Base-by-base conservation (phyloP, 92 coral and sea anemone species). In the Umimayanthus chanpuru region DNA sequence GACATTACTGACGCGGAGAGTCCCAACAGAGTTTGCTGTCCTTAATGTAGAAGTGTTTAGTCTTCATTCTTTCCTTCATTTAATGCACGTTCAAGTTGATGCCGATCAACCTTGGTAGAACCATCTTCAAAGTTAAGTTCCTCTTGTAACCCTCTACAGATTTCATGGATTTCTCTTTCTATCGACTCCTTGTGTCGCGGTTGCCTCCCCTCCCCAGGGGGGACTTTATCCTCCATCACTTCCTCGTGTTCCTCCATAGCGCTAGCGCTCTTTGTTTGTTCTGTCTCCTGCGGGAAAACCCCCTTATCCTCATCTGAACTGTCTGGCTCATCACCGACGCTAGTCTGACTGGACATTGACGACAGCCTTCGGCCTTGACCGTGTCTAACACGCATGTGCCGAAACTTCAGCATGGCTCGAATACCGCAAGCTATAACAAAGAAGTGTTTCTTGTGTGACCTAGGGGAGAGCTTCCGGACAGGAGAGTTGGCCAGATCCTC, bases 331-430 rank as follows among this genome's bases (percentile, higher is more conserved):
- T 73, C 87, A 44, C 30, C 16, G 5, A 83, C 79, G 76, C 55
- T 83, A 29, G 50, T 30, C 79, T 67, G 77, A 20, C 9, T 50
- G 30, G 53, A 73, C 26, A 67, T 25, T n/a, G n/a, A n/a, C 21
- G 86, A 83, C 41, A 83, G 74, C 4, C 87, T 78, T 10, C 87
- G 74, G 0, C 87, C 87, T 55, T 83, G 87, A 0, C 87, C 87
- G 4, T 83, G 87, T 2, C 87, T 68, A 29, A 83, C 65, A 47
- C 87, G 87, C 87, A 65, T 68, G 77, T 83, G 78, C 67, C 87
- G 87, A 78, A 83, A 83, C 47, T 83, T 83, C 87, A 83, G 40
- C 87, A 83, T 83, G 78, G 87, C 87, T 68, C 87, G 78, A 83
- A 83, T 83, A 30, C 87, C 87, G 28, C 78, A 70, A n/a, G 87